These are phyloP conservation scores for Nettapus auritus DNA, from an alignment of 2,113 vertebrate species.

Conservation along the genomic window DNA sequence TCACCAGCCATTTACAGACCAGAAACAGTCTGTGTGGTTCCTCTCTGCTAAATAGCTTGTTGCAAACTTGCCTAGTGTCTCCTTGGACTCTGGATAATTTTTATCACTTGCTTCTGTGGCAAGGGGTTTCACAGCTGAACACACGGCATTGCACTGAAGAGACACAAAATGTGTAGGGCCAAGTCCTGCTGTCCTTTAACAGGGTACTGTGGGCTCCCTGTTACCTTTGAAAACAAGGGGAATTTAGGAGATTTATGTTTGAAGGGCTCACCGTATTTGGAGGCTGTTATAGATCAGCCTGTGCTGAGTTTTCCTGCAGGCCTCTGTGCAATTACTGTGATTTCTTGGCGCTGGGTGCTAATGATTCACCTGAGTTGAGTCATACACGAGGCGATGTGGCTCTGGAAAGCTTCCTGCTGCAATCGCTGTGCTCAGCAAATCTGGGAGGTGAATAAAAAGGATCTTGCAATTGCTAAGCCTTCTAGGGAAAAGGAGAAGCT, in stretches of 20 bases:
- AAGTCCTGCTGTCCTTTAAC: neutral
- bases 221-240: neutral
- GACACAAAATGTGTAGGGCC: neutral
- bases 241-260: neutral
- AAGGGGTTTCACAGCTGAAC: neutral
- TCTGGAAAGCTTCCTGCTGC: constrained; percentile 8
- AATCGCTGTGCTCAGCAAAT: neutral
- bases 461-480: constrained; percentile 14
- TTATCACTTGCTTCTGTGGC: neutral
- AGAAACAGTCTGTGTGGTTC: neutral
- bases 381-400: neutral
- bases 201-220: accelerated
- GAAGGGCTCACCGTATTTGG: neutral
- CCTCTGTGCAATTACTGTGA: neutral
- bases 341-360: constrained; percentile 9
- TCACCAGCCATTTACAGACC: accelerated
- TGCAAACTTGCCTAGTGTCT: neutral
- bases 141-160: neutral
- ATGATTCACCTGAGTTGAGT: constrained; percentile 58
- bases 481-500: constrained; percentile 8
- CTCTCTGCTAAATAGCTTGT: neutral
- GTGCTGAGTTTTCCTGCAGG: neutral
- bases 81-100: neutral
- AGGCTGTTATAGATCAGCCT: neutral
- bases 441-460: neutral